Conservation (phyloP, 2,888 invertebrate genomes). For the Elegia similella region DNA sequence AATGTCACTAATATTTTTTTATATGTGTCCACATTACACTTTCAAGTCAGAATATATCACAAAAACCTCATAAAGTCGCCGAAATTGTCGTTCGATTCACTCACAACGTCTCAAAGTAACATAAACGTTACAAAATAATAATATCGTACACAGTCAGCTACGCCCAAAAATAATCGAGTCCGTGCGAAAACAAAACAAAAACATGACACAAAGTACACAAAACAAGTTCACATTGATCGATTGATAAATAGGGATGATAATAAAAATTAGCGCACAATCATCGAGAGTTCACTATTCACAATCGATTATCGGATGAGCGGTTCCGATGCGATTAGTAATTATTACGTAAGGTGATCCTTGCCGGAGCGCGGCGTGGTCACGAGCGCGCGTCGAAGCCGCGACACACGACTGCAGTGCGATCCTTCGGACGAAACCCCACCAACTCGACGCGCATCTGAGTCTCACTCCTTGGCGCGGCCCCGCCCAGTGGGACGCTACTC, state of each 20-base stretch:
- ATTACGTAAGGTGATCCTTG: constrained; percentile 71
- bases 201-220: constrained; percentile 62
- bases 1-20: constrained; percentile 45
- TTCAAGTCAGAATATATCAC: constrained; percentile 52
- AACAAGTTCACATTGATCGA: constrained; percentile 52
- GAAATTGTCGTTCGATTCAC: constrained; percentile 41
- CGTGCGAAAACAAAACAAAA: constrained; percentile 67
- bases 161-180: constrained; percentile 66
- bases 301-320: constrained; percentile 71
- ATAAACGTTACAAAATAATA: constrained; percentile 47
- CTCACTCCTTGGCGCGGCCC: constrained; percentile 81
- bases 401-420: constrained; percentile 82
- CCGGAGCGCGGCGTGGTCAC: constrained; percentile 54
- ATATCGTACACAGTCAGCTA: constrained; percentile 59
- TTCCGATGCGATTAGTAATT: constrained; percentile 68
- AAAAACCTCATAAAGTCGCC: constrained; percentile 43
- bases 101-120: constrained; percentile 45
- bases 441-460: constrained; percentile 84
- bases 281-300: constrained; percentile 68
- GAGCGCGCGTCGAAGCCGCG: constrained; percentile 73
- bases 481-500: constrained; percentile 83
- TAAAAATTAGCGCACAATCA: constrained; percentile 45
- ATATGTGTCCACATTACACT: constrained; percentile 54
- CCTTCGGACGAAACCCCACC: constrained; percentile 83
- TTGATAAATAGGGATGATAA: constrained; percentile 43